Conservation (phyloP, 2,797 vertebrate species). For the Acanthis flammea region DNA sequence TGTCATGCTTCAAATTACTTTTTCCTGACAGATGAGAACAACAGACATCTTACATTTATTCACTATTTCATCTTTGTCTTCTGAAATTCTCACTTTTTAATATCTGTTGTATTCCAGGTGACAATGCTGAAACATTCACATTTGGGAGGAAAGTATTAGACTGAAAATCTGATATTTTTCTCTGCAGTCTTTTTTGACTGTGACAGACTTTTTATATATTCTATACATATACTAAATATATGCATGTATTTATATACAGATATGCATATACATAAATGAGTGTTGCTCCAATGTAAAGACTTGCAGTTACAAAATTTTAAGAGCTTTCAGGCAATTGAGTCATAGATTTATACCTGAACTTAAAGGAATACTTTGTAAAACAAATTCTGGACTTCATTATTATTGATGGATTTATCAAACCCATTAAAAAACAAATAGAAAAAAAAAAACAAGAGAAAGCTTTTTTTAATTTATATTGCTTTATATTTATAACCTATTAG, state of each 20-base stretch:
- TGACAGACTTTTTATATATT: neutral
- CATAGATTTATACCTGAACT: neutral
- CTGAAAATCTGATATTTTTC: neutral
- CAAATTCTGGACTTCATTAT: neutral
- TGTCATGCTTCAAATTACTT: neutral
- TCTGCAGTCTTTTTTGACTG: neutral
- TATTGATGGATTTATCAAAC: neutral
- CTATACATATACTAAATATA: neutral
- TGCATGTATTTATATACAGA: neutral
- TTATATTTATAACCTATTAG: neutral
- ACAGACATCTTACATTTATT: neutral
- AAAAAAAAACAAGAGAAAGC: neutral
- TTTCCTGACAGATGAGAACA: neutral
- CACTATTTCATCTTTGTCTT: slow-evolving; percentile 6
- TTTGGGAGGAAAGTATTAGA: neutral
- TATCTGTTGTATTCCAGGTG: neutral
- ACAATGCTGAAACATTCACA: neutral
- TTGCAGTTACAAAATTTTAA: neutral
- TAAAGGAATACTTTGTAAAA: neutral
- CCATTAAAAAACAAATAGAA: neutral
- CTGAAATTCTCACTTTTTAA: slow-evolving; percentile 9
- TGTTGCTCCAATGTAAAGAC: neutral
- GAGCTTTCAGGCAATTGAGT: neutral
- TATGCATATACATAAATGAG: no score
- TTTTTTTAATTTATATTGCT: neutral